Percentiles rank a stretch among this genome's conserved stretches.
These are phyloP conservation scores for Sebastes dallii DNA, from an alignment of 2,797 vertebrate species.

Conservation along the genomic window DNA sequence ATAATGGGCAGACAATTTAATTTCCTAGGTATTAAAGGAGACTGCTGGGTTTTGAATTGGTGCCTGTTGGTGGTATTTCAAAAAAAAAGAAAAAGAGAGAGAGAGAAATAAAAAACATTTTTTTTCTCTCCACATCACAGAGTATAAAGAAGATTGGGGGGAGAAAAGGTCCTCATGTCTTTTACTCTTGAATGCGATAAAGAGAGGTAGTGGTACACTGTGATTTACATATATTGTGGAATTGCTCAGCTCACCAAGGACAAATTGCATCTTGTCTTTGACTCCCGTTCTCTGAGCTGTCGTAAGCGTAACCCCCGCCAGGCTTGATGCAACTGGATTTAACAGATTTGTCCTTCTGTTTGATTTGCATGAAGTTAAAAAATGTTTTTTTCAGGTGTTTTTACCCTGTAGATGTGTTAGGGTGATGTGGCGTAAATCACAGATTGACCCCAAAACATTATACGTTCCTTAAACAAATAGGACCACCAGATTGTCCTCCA, in stretches of 20 bases:
- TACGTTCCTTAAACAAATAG: background rate
- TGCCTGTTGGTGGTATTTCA: constrained; percentile 71
- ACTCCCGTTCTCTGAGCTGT: constrained; percentile 21
- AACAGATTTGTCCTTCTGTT: constrained; percentile 3
- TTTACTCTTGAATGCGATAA: constrained; percentile 62
- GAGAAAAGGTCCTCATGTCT: constrained; percentile 48
- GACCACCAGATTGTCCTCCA: background rate
- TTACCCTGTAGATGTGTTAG: constrained; percentile 1
- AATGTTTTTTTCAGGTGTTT: background rate
- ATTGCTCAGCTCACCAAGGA: constrained; percentile 35
- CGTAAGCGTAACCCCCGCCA: constrained; percentile 26
- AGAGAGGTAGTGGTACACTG: constrained; percentile 30
- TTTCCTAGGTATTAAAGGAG: constrained; percentile 78
- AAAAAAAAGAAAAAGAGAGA: constrained; percentile 18
- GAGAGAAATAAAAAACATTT: constrained; percentile 1
- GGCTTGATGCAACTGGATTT: constrained; percentile 22
- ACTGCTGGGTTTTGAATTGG: constrained; percentile 79
- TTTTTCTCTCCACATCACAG: constrained; percentile 45
- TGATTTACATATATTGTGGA: constrained; percentile 62
- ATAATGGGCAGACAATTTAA: constrained; percentile 79
- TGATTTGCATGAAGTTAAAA: background rate
- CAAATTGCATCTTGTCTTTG: constrained; percentile 43
- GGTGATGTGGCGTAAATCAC: background rate
- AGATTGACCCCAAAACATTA: background rate
- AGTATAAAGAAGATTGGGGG: constrained; percentile 42